These are phyloP conservation scores for Colletes gigas DNA, from an alignment of 1,140 invertebrate genomes.

Conservation along the genomic window DNA sequence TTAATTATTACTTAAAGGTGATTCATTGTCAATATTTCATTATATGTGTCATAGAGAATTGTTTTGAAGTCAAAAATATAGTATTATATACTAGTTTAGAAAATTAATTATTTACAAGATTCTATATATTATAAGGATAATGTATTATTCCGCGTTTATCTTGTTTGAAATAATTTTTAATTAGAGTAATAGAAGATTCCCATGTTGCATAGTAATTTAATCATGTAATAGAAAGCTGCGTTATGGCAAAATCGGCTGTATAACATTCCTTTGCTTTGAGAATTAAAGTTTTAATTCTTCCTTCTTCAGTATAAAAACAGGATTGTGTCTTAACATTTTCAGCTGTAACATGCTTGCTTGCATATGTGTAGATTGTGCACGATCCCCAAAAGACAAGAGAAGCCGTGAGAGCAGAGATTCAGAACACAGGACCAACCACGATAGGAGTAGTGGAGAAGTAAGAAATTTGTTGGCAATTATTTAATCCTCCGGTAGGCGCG, in stretches of 20 bases:
- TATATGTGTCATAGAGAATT: no score
- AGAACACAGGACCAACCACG: conserved; percentile 92
- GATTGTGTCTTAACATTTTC: conserved; percentile 75
- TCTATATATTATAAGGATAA: not conserved
- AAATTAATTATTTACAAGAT: not conserved
- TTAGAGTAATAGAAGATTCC: not conserved
- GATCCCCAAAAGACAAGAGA: conserved; percentile 92
- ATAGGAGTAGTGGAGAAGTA: conserved; percentile 89
- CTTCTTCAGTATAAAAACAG: conserved; percentile 69
- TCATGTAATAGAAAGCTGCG: not conserved
- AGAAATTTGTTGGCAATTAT: conserved; percentile 59
- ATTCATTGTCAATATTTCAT: not conserved
- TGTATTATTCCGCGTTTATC: not conserved
- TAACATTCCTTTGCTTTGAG: conserved; percentile 44
- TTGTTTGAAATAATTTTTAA: conserved; percentile 7
- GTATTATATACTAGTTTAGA: not conserved
- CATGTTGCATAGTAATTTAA: not conserved
- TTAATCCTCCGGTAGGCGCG: no score
- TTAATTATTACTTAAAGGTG: not conserved
- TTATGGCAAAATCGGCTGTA: conserved; percentile 32
- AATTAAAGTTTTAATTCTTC: conserved; percentile 48
- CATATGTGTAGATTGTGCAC: conserved; percentile 85
- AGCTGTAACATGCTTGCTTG: conserved; percentile 76
- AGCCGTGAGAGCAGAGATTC: conserved; percentile 88
- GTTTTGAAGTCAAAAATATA: not conserved